Evolutionary conservation across 2,888 invertebrate genomes (phyloP), one percentile per base, ranked within the genome.

Genomic region (Cephalotes varians): DNA sequence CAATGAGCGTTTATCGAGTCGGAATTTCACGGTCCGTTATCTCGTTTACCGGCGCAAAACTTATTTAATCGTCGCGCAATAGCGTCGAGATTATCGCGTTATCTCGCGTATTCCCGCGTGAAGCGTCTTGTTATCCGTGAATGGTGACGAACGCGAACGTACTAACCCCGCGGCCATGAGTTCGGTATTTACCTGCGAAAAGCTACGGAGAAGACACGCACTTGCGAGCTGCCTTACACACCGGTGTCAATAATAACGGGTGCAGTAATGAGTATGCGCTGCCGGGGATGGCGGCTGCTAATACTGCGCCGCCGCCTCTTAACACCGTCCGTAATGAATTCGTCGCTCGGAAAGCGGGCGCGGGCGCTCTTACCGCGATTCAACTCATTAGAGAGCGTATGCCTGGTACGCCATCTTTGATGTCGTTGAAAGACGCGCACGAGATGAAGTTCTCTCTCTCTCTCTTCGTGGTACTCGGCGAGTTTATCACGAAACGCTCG

Each of bases 311-410:
- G 82, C 49, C 69, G 86, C 85, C 85, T 86, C 87, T 86, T 86
- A 85, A 88, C 90, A 88, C 88, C 88, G 89, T 86, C 89, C 86
- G 88, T 92, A 93, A 93, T 93, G 92, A 93, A 92, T 93, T 93
- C 91, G 90, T 87, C 91, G 87, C 91, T 90, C 89, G 82, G 44
- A n/a, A 49, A 60, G 71, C 25, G 21, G 28, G 62, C 34, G 34
- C 15, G 31, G 6, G 58, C 28, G 73, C 90, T 88, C 85, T 89
- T 90, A 87, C 81, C 87, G 86, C 91, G 92, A 91, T 93, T 93
- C 93, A 93, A 93, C 93, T 94, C 94, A 93, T 94, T 94, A 94
- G 92, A 93, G 92, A 92, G 92, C 90, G 92, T 92, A 91, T 87
- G 85, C 83, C 77, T 60, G 82, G 82, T 90, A 62, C 91, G 91